Conservation (phyloP, 2,797 vertebrate species). For the Perodicticus potto region DNA sequence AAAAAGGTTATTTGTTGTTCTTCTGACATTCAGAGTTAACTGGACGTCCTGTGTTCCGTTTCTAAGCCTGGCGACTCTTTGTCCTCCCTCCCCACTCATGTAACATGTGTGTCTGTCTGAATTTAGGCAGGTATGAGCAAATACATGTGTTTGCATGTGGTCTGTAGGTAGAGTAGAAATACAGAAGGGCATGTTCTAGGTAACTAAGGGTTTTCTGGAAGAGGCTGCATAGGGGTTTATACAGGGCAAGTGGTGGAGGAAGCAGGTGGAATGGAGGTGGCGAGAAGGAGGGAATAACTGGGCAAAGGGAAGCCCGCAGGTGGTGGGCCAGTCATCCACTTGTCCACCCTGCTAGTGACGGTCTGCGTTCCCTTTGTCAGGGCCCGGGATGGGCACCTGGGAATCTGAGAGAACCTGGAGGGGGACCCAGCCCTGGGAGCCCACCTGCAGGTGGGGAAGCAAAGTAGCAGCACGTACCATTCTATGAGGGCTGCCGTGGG, state of each 20-base stretch:
- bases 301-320: too few species aligned
- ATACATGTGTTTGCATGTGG: background rate
- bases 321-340: background rate
- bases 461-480: rapidly evolving
- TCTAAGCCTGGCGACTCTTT: background rate
- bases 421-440: background rate
- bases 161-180: rapidly evolving
- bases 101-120: rapidly evolving
- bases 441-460: background rate
- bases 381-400: background rate
- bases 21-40: background rate
- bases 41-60: background rate
- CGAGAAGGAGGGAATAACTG: too few species aligned
- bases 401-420: background rate
- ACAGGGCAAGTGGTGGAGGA: rapidly evolving
- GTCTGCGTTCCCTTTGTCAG: background rate
- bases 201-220: background rate
- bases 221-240: background rate
- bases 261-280: too few species aligned
- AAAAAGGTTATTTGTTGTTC: background rate
- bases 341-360: rapidly evolving
- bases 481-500: rapidly evolving
- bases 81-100: rapidly evolving
- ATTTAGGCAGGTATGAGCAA: background rate
- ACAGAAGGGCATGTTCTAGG: background rate